Percentiles rank a stretch among this genome's conserved stretches.
Evolutionary conservation across 2,888 invertebrate genomes (phyloP).

Genomic region (Euproctis similis): DNA sequence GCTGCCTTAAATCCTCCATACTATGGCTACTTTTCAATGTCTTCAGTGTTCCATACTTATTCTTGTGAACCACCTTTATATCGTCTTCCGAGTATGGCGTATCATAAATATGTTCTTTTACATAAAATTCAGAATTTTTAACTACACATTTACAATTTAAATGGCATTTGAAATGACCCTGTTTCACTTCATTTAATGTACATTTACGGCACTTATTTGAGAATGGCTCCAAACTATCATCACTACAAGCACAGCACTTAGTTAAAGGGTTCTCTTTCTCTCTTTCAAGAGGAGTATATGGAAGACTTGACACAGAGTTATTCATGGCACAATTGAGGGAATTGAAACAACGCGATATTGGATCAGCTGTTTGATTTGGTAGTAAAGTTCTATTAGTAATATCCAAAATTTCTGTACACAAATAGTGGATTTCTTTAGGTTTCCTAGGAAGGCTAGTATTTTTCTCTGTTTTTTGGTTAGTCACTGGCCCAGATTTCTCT

Average conservation of each 20-base stretch:
- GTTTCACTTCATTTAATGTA: slow-evolving; percentile 35
- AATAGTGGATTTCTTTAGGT: slow-evolving; percentile 66
- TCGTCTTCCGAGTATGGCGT: slow-evolving; percentile 62
- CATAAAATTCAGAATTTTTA: slow-evolving; percentile 47
- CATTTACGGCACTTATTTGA: slow-evolving; percentile 42
- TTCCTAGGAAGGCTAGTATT: slow-evolving; percentile 20
- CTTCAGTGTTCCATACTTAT: slow-evolving; percentile 47
- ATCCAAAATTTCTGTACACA: slow-evolving; percentile 67
- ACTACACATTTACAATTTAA: slow-evolving; percentile 49
- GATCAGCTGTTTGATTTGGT: slow-evolving; percentile 40
- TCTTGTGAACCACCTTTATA: slow-evolving; percentile 15
- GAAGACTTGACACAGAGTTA: slow-evolving; percentile 51
- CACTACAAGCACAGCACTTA: slow-evolving; percentile 39
- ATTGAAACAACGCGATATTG: slow-evolving; percentile 55
- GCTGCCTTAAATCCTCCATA: slow-evolving; percentile 41
- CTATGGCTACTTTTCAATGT: slow-evolving; percentile 42
- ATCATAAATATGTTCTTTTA: slow-evolving; percentile 78
- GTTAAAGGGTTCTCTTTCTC: slow-evolving; percentile 11
- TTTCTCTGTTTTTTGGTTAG: slow-evolving; percentile 27
- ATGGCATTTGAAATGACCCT: slow-evolving; percentile 56
- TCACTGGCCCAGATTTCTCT: slow-evolving; percentile 49
- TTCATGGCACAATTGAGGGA: slow-evolving; percentile 60
- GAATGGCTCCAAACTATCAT: slow-evolving; percentile 28
- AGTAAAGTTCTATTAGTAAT: slow-evolving; percentile 48
- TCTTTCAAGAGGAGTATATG: slow-evolving; percentile 48